These are phyloP conservation scores for Buteo buteo DNA, from an alignment of 2,113 vertebrate genomes.

Conservation along the genomic window DNA sequence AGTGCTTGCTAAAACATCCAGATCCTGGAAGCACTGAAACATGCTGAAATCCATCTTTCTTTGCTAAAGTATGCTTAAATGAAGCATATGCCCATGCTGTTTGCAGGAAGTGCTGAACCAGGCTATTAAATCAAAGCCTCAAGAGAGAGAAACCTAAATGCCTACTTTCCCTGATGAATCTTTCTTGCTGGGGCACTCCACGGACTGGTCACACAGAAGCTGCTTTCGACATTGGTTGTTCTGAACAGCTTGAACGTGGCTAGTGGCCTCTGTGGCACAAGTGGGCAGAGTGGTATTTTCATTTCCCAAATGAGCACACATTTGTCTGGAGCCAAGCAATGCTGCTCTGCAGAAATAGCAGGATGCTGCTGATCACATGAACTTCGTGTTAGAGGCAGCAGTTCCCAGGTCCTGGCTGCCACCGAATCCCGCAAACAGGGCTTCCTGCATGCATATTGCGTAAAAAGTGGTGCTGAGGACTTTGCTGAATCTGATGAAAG, in stretches of 20 bases:
- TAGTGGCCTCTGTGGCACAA: fast-evolving
- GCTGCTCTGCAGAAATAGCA: background rate
- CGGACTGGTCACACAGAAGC: background rate
- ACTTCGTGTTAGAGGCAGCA: background rate
- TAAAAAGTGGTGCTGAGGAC: background rate
- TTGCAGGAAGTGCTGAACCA: background rate
- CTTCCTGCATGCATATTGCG: background rate
- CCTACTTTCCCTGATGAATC: background rate
- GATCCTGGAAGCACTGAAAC: background rate
- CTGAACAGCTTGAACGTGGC: background rate
- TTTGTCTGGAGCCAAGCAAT: background rate
- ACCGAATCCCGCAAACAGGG: background rate
- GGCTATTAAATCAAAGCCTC: background rate
- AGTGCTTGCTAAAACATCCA: background rate
- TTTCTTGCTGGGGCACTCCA: background rate
- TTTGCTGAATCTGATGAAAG: background rate
- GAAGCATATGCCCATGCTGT: background rate
- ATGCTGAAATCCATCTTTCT: background rate
- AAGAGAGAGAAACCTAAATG: background rate
- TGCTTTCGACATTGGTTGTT: background rate
- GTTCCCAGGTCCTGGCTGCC: background rate
- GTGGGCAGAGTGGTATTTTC: background rate
- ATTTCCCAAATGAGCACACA: background rate
- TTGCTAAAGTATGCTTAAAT: background rate
- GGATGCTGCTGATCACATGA: background rate